These are phyloP conservation scores for Heliconius hortense DNA, from an alignment of 2,888 invertebrate genomes.

Conservation along the genomic window DNA sequence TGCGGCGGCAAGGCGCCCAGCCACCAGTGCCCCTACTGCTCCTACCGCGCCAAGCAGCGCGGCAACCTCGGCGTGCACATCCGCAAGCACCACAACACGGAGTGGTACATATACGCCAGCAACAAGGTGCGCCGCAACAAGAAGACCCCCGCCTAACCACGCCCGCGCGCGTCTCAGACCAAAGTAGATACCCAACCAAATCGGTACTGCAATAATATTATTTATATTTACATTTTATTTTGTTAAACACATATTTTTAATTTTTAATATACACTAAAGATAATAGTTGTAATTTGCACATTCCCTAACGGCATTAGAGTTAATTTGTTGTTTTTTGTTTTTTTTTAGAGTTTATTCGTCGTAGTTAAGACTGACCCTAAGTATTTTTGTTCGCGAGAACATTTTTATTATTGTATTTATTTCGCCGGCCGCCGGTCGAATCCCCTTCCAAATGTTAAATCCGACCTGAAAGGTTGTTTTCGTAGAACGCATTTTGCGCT, in stretches of 20 bases:
- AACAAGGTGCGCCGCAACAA: slow-evolving; percentile 76
- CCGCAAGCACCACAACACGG: slow-evolving; percentile 86
- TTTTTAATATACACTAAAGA: slow-evolving; percentile 72
- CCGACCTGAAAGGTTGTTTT: slow-evolving; percentile 25
- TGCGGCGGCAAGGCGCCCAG: slow-evolving; percentile 92
- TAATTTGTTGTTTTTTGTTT: slow-evolving; percentile 78
- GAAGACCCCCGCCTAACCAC: slow-evolving; percentile 59
- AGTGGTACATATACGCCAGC: slow-evolving; percentile 79
- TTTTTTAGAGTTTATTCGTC: slow-evolving; percentile 74
- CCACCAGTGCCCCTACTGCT: slow-evolving; percentile 90
- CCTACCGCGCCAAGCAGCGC: slow-evolving; percentile 89
- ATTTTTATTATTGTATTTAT: slow-evolving; percentile 38
- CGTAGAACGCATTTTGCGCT: slow-evolving; percentile 38
- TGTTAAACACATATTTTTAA: slow-evolving; percentile 69
- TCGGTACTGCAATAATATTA: slow-evolving; percentile 78
- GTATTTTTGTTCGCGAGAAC: slow-evolving; percentile 56
- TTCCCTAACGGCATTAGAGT: slow-evolving; percentile 76
- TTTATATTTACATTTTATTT: slow-evolving; percentile 69
- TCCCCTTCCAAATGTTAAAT: slow-evolving; percentile 30
- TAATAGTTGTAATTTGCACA: slow-evolving; percentile 75
- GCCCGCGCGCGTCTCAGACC: slow-evolving; percentile 56
- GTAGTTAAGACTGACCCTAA: slow-evolving; percentile 80
- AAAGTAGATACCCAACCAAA: slow-evolving; percentile 80
- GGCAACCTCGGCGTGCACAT: slow-evolving; percentile 92
- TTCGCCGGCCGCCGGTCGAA: slow-evolving; percentile 27